Conservation (phyloP, 2,797 vertebrate species). For the Lagodon rhomboides region DNA sequence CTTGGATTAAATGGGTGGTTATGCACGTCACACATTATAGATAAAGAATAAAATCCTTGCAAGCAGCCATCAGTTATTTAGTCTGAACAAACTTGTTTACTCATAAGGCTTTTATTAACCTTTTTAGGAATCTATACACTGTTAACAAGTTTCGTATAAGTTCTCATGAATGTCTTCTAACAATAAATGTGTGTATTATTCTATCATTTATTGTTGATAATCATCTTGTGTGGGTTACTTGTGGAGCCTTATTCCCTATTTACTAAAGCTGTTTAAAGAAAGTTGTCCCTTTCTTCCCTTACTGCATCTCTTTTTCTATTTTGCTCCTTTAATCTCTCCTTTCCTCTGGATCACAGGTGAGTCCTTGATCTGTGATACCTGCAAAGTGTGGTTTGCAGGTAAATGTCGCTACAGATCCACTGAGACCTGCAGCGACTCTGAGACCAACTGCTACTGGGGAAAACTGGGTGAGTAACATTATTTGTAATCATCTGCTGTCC, state of each 20-base stretch:
- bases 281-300: not conserved
- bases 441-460: constrained; percentile 43
- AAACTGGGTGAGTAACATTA: constrained; percentile 39
- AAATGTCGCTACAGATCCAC: constrained; percentile 34
- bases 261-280: not conserved
- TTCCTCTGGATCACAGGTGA: constrained; percentile 41
- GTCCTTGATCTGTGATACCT: constrained; percentile 60
- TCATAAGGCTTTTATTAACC: no score
- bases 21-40: no score
- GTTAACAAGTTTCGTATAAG: no score
- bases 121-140: no score
- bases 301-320: not conserved
- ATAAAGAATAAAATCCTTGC: no score
- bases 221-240: no score
- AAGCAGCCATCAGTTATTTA: no score
- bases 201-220: no score
- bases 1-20: no score
- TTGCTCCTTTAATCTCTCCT: not conserved
- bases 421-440: constrained; percentile 6
- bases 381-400: constrained; percentile 5
- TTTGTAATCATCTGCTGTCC: not conserved
- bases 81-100: not conserved
- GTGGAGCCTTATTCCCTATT: no score
- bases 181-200: no score
- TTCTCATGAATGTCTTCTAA: no score